Base-by-base conservation (phyloP, 2,888 invertebrate genomes). In the Drosophila imparisetae region DNA sequence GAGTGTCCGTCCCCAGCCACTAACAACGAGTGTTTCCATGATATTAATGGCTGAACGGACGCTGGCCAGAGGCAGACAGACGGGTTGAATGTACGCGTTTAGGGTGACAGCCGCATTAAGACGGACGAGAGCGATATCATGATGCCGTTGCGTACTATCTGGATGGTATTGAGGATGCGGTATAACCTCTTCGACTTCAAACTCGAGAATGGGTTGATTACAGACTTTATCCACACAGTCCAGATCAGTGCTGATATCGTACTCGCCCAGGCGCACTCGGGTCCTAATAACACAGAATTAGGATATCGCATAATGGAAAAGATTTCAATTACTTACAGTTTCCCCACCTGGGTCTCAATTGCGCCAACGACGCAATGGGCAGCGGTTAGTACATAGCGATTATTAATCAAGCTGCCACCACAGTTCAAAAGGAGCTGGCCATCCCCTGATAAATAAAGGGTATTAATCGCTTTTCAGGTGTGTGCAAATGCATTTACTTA, bases 121-220 rank as follows among this genome's bases (percentile, higher is more conserved):
- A 65, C 96, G 94, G 27, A 97, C 84, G 18, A 97, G 92, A 0
- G 96, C 96, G 57, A 97, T 96, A 86, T 97, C 97, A 87, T 96
- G 93, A 58, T 94, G 93, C 72, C 96, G 95, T 86, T 95, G 94
- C 0, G 73, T 75, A 72, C 94, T 94, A 0, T 84, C 79, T 15
- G 93, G 89, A 57, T 93, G 90, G 86, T 96, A 97, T 0, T 93
- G 84, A 65, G 95, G 95, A 91, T 97, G 96, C 0, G 94, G 93
- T 30, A 96, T 95, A 52, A 93, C 90, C 81, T 95, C 93, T 73
- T 96, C 96, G 10, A 96, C 93, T 0, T 93, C 94, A 0, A 96
- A 90, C 86, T 95, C 94, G 2, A 95, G 75, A 0, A 95, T 94
- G 0, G 94, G 93, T 4, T 93, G 94, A 34, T 95, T 94, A 91